Percentiles rank a stretch among this genome's conserved stretches.
phyloP scores from a whole-genome alignment of 2,113 vertebrate species.

The Dascyllus trimaculatus region DNA sequence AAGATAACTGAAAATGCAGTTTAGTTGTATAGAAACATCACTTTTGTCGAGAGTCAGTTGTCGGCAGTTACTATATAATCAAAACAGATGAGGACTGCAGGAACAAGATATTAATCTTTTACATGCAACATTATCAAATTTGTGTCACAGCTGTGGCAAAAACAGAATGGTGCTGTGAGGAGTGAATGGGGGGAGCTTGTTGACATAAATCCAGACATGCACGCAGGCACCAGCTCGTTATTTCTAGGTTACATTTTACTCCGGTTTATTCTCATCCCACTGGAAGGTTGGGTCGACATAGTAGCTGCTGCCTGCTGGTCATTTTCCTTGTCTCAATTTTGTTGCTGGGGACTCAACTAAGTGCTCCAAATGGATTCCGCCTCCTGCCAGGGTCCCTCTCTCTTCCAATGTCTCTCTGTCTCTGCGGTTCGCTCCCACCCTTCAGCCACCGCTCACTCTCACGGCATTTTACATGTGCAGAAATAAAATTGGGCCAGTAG shows the following conservation, averaged over 20 bases:
- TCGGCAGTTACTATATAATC: too few species aligned
- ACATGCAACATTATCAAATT: neutral
- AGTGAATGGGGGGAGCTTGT: slow-evolving; percentile 40
- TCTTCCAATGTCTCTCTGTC: slow-evolving; percentile 20
- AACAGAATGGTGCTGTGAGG: slow-evolving; percentile 13
- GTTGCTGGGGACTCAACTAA: slow-evolving; percentile 67
- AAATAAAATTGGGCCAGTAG: slow-evolving; percentile 57
- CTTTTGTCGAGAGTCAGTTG: too few species aligned
- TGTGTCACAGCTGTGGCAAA: slow-evolving; percentile 22
- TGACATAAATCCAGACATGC: slow-evolving; percentile 28
- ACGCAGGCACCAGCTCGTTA: slow-evolving; percentile 30
- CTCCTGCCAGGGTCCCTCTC: slow-evolving; percentile 62
- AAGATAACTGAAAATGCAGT: too few species aligned
- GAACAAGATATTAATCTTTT: too few species aligned
- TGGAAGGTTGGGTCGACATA: slow-evolving; percentile 27
- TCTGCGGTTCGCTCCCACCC: neutral
- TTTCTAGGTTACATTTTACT: slow-evolving; percentile 57
- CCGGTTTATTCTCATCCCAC: slow-evolving; percentile 50
- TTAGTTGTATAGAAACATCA: too few species aligned
- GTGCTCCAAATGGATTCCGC: slow-evolving; percentile 76
- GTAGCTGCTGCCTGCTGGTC: slow-evolving; percentile 60
- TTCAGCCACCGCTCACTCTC: slow-evolving; percentile 32
- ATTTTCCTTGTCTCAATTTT: slow-evolving; percentile 65
- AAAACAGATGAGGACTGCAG: too few species aligned
- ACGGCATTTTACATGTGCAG: slow-evolving; percentile 47